phyloP scores from a whole-genome alignment of 1,140 invertebrate species.

The Drosophila punjabiensis region DNA sequence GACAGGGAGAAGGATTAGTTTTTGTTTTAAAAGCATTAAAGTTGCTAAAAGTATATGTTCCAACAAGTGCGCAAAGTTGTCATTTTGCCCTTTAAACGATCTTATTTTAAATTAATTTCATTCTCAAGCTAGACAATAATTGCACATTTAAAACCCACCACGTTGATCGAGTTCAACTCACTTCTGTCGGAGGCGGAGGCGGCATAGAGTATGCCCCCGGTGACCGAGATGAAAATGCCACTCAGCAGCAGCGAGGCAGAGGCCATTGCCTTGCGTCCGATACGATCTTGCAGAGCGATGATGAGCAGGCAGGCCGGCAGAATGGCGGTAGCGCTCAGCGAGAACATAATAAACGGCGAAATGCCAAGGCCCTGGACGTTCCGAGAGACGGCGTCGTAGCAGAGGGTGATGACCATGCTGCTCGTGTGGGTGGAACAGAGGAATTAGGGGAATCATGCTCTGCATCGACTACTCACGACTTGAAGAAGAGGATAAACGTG shows the following conservation, averaged over 20 bases:
- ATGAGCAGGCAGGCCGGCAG: slow-evolving; percentile 87
- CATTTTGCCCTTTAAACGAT: background rate
- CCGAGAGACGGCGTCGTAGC: slow-evolving; percentile 88
- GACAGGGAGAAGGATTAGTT: too few relatives aligned
- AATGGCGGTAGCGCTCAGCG: slow-evolving; percentile 86
- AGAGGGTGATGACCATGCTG: slow-evolving; percentile 88
- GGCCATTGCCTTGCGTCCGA: slow-evolving; percentile 87
- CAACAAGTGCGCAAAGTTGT: background rate
- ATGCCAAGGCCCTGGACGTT: slow-evolving; percentile 87
- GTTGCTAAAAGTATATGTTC: background rate
- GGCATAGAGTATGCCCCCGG: slow-evolving; percentile 68
- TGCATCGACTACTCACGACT: slow-evolving; percentile 86
- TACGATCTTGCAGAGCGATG: slow-evolving; percentile 86
- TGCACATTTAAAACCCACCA: too few relatives aligned
- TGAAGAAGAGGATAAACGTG: slow-evolving; percentile 86
- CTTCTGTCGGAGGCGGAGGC: slow-evolving; percentile 40
- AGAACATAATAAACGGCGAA: slow-evolving; percentile 87
- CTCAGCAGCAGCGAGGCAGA: slow-evolving; percentile 86
- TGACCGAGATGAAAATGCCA: slow-evolving; percentile 86
- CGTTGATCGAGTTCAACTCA: slow-evolving; percentile 31
- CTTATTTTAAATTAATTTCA: background rate
- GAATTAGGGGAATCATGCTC: slow-evolving; percentile 8
- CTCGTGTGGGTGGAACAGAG: slow-evolving; percentile 18
- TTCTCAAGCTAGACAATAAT: too few relatives aligned
- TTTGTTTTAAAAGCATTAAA: background rate